Evolutionary conservation across 2,113 vertebrate species (phyloP).

Genomic region (Diphyllodes magnificus): DNA sequence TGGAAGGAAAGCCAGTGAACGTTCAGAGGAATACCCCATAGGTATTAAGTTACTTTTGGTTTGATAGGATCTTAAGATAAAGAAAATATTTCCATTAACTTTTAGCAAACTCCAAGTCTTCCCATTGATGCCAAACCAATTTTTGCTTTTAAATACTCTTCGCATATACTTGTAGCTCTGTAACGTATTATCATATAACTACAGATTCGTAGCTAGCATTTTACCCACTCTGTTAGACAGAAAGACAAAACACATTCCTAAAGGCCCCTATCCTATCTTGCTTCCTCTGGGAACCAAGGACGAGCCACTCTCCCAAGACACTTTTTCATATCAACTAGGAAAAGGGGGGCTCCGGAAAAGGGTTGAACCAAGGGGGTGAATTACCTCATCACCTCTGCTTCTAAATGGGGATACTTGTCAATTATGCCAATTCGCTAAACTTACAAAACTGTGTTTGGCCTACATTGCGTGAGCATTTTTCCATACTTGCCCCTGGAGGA

Average conservation of each 20-base stretch:
- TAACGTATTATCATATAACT: not conserved
- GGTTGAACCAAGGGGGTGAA: not conserved
- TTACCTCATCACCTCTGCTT: not conserved
- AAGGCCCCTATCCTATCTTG: not conserved
- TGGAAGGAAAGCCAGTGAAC: not conserved
- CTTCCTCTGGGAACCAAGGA: not conserved
- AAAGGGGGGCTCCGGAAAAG: not conserved
- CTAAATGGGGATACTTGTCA: not conserved
- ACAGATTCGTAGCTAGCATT: not conserved
- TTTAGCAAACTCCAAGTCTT: not conserved
- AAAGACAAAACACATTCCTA: not conserved
- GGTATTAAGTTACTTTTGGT: not conserved
- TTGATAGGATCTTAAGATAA: not conserved
- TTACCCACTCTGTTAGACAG: not conserved
- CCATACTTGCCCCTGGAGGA: too few relatives aligned
- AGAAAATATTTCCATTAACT: not conserved
- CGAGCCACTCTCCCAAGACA: not conserved
- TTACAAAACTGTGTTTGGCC: not conserved
- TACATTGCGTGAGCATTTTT: rapidly evolving
- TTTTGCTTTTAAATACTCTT: not conserved
- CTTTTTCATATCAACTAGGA: not conserved
- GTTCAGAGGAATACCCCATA: not conserved
- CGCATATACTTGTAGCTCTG: not conserved
- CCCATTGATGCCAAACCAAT: not conserved
- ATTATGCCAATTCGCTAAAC: not conserved